Evolutionary conservation across 2,888 invertebrate genomes (phyloP).

Genomic region (Stramonita haemastoma): DNA sequence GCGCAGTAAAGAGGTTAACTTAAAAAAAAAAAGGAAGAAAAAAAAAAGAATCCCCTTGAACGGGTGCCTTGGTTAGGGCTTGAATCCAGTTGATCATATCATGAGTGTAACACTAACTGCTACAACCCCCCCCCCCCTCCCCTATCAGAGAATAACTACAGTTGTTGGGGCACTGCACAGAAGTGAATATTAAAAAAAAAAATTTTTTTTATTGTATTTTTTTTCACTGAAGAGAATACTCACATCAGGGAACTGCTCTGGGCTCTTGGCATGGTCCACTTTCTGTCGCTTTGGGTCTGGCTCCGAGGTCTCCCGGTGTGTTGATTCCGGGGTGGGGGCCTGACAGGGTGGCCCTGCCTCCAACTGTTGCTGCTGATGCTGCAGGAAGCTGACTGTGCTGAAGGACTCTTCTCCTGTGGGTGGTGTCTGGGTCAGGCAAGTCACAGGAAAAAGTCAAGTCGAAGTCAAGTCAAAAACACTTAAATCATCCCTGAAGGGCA

Average conservation of each 20-base stretch:
- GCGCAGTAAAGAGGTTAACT: too few species aligned
- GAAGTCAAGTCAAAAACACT: background rate
- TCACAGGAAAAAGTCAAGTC: too few species aligned
- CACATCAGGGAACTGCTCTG: background rate
- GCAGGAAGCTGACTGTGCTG: constrained; percentile 12
- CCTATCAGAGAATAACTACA: too few species aligned
- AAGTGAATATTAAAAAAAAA: too few species aligned
- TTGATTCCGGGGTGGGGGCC: background rate
- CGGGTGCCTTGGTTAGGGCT: too few species aligned
- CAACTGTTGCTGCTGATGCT: constrained; percentile 15
- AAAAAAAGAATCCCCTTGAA: too few species aligned
- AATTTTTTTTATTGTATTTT: too few species aligned
- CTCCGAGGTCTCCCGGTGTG: background rate
- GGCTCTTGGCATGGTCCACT: background rate
- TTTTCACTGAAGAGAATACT: background rate
- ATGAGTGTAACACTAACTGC: too few species aligned
- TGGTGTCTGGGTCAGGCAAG: constrained; percentile 1
- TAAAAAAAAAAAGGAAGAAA: too few species aligned
- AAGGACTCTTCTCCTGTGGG: background rate
- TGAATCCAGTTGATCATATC: too few species aligned
- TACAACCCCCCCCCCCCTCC: too few species aligned
- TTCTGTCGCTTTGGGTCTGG: constrained; percentile 30
- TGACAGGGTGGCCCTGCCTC: background rate
- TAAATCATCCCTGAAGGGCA: too few species aligned
- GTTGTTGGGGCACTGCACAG: background rate